Evolutionary conservation across 2,113 vertebrate species (phyloP).

Genomic region (Zosterops lateralis): DNA sequence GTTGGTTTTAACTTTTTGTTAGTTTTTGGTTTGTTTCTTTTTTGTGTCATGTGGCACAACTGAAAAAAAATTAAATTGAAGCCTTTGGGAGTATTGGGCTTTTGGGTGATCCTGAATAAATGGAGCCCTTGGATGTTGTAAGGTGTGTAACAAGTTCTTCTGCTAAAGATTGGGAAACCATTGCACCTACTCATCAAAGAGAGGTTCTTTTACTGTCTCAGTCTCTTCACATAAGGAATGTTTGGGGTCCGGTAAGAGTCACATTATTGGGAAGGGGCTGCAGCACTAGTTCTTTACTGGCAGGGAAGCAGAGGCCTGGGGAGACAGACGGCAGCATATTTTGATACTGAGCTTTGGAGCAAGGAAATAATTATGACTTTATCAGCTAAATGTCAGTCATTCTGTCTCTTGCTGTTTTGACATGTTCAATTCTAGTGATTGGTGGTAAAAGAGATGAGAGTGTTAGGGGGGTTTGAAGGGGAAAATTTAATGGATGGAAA

Average conservation of each 20-base stretch:
- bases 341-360: neutral
- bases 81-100: fast-evolving
- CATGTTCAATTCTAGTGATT: neutral
- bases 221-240: neutral
- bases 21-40: neutral
- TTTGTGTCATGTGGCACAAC: neutral
- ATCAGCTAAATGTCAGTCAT: constrained; percentile 23
- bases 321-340: neutral
- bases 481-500: constrained; percentile 12
- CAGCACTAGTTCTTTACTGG: neutral
- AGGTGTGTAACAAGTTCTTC: neutral
- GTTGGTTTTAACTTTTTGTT: neutral
- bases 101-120: neutral
- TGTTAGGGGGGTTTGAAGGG: neutral
- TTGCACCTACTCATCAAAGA: neutral
- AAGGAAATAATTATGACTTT: constrained; percentile 4
- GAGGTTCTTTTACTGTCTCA: neutral
- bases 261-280: fast-evolving
- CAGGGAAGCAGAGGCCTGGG: neutral
- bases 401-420: neutral
- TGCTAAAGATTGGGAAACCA: no score
- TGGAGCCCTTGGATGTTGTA: fast-evolving
- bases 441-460: neutral
- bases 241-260: neutral
- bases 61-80: neutral